A percentile compares a stretch with the other conserved stretches of the same genome.
These are phyloP conservation scores for Limnothrissa miodon DNA, from an alignment of 2,113 vertebrate species.

Conservation along the genomic window DNA sequence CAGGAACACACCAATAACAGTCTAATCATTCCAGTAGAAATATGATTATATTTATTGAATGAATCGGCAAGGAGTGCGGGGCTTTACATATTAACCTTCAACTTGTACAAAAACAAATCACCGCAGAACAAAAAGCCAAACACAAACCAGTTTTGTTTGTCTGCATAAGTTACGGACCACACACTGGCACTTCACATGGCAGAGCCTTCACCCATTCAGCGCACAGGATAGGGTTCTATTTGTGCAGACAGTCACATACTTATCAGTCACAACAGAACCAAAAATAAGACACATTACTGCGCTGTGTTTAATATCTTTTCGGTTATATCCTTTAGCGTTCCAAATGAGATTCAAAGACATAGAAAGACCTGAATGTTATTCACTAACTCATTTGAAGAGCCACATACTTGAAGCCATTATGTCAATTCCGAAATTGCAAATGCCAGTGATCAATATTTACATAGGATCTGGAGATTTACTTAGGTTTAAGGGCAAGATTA, in stretches of 20 bases:
- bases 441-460: neutral
- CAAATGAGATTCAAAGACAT: neutral
- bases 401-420: neutral
- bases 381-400: neutral
- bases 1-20: neutral
- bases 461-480: neutral
- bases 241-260: neutral
- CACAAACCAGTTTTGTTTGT: neutral
- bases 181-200: neutral
- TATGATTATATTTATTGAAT: slow-evolving; percentile 32
- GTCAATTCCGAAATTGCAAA: neutral
- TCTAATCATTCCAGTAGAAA: slow-evolving; percentile 26
- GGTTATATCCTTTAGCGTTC: neutral
- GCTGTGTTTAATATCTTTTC: neutral
- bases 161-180: neutral
- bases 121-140: slow-evolving; percentile 9
- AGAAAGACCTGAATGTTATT: neutral
- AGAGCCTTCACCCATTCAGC: neutral
- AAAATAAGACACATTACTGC: neutral
- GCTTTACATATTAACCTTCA: slow-evolving; percentile 16
- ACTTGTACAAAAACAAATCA: slow-evolving; percentile 27
- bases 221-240: neutral
- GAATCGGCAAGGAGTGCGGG: slow-evolving; percentile 16
- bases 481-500: neutral
- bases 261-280: neutral